phyloP scores from a whole-genome alignment of 2,113 vertebrate species.

The Thomomys bottae region DNA sequence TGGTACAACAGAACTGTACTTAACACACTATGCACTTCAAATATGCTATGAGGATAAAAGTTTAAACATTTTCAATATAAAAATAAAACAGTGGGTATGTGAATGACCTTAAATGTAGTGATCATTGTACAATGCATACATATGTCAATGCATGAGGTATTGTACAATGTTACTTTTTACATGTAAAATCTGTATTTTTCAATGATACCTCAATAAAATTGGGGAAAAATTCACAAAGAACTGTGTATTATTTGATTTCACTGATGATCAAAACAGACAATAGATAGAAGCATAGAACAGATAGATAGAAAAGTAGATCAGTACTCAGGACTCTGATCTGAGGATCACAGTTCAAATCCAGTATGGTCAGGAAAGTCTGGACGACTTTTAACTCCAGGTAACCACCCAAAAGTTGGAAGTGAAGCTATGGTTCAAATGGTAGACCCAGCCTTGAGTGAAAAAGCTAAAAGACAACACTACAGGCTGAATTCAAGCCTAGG shows the following conservation, averaged over 20 bases:
- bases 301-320: background rate
- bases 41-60: background rate
- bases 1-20: background rate
- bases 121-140: background rate
- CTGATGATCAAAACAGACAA: constrained; percentile 12
- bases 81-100: background rate
- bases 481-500: no score
- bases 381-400: no score
- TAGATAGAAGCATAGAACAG: background rate
- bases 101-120: background rate
- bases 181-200: constrained; percentile 16
- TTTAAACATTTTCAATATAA: background rate
- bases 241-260: background rate
- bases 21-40: background rate
- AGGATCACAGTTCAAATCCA: no score
- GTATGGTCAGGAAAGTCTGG: no score
- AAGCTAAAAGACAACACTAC: no score
- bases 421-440: no score
- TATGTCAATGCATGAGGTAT: background rate
- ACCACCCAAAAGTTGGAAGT: no score
- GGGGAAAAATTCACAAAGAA: background rate
- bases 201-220: constrained; percentile 27
- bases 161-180: background rate
- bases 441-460: no score
- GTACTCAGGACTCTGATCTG: no score